Conservation (phyloP, 2,888 invertebrate species). For the Phaedon cochleariae region DNA sequence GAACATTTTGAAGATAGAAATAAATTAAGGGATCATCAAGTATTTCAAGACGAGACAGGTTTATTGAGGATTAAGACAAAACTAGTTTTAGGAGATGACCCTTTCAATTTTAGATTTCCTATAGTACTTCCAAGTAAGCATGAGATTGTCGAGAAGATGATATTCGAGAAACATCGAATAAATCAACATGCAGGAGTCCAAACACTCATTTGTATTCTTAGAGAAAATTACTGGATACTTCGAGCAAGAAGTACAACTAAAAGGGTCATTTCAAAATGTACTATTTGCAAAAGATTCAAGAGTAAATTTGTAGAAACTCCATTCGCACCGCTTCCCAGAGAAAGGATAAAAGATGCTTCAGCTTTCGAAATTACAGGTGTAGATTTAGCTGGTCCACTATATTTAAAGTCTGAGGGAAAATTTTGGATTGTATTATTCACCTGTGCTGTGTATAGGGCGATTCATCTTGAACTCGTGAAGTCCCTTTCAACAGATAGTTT, state of each 20-base stretch:
- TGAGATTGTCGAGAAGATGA: not conserved
- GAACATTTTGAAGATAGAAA: too few species aligned
- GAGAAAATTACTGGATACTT: conserved; percentile 6
- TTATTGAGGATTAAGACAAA: not conserved
- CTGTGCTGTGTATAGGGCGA: conserved; percentile 12
- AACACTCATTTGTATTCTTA: not conserved
- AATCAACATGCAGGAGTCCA: not conserved
- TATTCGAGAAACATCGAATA: not conserved
- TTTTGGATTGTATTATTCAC: conserved; percentile 11
- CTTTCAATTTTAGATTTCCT: not conserved
- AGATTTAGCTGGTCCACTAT: conserved; percentile 8
- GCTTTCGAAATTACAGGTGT: conserved; percentile 1
- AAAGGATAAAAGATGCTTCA: not conserved
- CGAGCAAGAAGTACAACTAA: too few species aligned
- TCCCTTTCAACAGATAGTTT: conserved; percentile 8
- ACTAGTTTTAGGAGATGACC: not conserved
- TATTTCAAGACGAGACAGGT: not conserved
- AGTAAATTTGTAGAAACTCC: conserved; percentile 7
- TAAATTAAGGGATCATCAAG: too few species aligned
- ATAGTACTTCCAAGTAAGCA: not conserved
- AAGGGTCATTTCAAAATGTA: conserved; percentile 9
- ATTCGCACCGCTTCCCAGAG: conserved; percentile 8
- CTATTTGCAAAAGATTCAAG: conserved; percentile 1
- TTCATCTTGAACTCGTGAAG: not conserved
- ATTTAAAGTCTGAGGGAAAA: not conserved